These are phyloP conservation scores for Steinernema hermaphroditum DNA, from an alignment of 2,888 invertebrate species.

Conservation along the genomic window DNA sequence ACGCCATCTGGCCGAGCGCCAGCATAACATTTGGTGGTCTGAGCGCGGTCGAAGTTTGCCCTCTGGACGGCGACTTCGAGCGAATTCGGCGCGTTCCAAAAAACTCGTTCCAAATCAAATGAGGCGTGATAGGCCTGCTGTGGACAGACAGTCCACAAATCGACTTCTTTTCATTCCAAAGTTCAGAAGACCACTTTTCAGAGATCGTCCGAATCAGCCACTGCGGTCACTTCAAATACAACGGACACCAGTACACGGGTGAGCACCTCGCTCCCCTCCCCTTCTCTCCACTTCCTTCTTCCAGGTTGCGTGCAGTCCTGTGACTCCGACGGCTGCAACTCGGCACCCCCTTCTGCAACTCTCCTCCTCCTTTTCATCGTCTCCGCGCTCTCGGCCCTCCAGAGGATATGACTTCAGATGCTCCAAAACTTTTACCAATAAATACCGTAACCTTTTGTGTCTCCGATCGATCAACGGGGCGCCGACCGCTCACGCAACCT, in stretches of 20 bases:
- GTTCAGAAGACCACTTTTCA: conserved; percentile 36
- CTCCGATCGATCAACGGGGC: background rate
- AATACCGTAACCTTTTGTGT: background rate
- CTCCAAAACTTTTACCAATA: background rate
- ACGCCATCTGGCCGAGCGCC: too few relatives aligned
- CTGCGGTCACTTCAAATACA: conserved; percentile 87
- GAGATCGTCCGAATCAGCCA: conserved; percentile 91
- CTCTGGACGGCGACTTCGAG: too few relatives aligned
- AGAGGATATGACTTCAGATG: background rate
- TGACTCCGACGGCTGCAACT: conserved; percentile 63
- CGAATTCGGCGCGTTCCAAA: too few relatives aligned
- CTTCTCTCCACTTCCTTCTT: background rate
- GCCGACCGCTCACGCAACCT: background rate
- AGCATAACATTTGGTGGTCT: too few relatives aligned
- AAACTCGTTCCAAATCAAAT: too few relatives aligned
- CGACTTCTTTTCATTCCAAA: background rate
- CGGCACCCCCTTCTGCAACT: conserved; percentile 33
- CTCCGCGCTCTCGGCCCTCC: background rate
- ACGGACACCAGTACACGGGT: conserved; percentile 60
- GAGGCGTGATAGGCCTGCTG: too few relatives aligned
- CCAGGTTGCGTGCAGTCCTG: conserved; percentile 53
- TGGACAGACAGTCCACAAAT: too few relatives aligned
- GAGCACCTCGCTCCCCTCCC: conserved; percentile 41
- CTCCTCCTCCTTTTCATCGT: background rate
- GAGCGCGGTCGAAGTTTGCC: too few relatives aligned